Evolutionary conservation across 2,113 vertebrate species (phyloP).

Genomic region (Heterotilapia buettikoferi): DNA sequence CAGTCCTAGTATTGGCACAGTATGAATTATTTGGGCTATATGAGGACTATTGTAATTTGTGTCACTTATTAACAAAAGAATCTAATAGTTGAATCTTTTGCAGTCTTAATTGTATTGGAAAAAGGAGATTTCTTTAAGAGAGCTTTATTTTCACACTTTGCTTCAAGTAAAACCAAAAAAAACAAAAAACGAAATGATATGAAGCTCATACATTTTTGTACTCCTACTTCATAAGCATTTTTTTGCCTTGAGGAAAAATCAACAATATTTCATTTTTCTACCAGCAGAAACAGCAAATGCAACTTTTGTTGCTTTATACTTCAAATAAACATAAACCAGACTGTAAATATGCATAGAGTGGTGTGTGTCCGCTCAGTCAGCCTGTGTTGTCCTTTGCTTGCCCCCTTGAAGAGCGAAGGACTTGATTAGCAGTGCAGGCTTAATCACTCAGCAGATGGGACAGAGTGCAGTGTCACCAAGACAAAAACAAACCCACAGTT

Average conservation of each 20-base stretch:
- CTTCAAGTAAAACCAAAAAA: background rate
- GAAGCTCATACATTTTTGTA: background rate
- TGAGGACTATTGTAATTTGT: background rate
- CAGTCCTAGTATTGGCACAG: background rate
- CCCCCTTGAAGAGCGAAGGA: slow-evolving; percentile 2
- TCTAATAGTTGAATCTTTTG: background rate
- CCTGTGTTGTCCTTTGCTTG: background rate
- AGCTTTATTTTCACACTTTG: background rate
- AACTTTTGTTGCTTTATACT: background rate
- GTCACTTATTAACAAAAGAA: background rate
- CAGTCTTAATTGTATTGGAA: background rate
- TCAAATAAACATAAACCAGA: background rate
- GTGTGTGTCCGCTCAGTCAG: background rate
- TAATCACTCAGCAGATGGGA: slow-evolving; percentile 59
- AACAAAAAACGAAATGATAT: background rate
- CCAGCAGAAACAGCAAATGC: background rate
- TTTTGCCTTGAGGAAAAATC: background rate
- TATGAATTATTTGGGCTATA: background rate
- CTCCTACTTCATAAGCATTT: background rate
- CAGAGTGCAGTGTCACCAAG: slow-evolving; percentile 42
- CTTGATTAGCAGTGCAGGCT: slow-evolving; percentile 51
- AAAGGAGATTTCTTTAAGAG: background rate
- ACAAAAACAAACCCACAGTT: slow-evolving; percentile 45
- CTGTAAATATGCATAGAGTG: background rate
- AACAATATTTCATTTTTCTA: background rate